phyloP scores from a whole-genome alignment of 2,113 vertebrate species.

The Coturnix japonica region DNA sequence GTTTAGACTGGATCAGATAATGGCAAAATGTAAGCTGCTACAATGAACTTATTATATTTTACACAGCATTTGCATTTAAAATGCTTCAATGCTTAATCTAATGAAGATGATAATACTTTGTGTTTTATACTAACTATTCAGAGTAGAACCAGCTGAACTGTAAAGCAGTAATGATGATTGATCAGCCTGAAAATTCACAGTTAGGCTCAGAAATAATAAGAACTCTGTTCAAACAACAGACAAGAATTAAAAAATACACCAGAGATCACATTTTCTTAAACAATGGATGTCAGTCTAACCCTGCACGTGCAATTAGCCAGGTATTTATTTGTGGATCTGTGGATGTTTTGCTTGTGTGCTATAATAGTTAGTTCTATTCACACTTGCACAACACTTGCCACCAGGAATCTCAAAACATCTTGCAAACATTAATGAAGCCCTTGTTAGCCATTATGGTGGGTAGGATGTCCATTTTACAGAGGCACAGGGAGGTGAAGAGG shows the following conservation, averaged over 20 bases:
- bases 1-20: conserved; percentile 42
- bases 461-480: neutral
- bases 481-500: neutral
- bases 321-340: conserved; percentile 50
- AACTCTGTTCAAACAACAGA: conserved; percentile 15
- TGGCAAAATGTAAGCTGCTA: conserved; percentile 19
- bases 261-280: conserved; percentile 38
- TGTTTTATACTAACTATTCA: conserved; percentile 24
- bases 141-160: conserved; percentile 52
- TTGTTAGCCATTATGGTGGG: neutral
- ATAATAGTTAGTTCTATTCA: conserved; percentile 41
- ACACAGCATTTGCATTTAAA: conserved; percentile 53
- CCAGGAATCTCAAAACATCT: conserved; percentile 36
- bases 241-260: neutral
- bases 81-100: conserved; percentile 46
- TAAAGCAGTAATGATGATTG: conserved; percentile 35
- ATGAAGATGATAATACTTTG: conserved; percentile 35
- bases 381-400: conserved; percentile 13
- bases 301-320: conserved; percentile 44
- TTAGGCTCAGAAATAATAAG: conserved; percentile 20
- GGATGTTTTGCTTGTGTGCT: conserved; percentile 37
- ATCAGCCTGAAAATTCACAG: conserved; percentile 41
- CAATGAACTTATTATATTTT: conserved; percentile 55
- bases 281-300: conserved; percentile 43
- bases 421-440: conserved; percentile 50